phyloP scores from a whole-genome alignment of 2,888 invertebrate species.

The Spisula solida region DNA sequence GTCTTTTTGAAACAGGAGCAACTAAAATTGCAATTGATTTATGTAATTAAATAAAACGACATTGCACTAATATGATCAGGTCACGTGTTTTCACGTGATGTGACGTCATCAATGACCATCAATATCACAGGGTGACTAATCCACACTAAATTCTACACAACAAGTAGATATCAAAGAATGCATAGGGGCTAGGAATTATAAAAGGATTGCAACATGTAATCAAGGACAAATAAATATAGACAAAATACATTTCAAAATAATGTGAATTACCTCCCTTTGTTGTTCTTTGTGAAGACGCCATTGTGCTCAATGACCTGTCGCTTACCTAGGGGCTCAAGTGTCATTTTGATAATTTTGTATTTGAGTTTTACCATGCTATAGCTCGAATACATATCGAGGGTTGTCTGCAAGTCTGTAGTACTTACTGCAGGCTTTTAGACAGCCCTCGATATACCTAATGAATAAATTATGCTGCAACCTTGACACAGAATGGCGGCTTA shows the following conservation, averaged over 20 bases:
- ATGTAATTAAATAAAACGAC: not conserved
- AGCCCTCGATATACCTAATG: too few relatives aligned
- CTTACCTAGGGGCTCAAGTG: too few relatives aligned
- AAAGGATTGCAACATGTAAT: not conserved
- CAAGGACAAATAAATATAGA: not conserved
- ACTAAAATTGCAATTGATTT: not conserved
- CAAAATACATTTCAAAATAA: not conserved
- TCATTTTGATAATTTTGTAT: too few relatives aligned
- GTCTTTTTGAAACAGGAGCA: not conserved
- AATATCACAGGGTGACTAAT: conserved; percentile 26
- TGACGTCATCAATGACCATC: not conserved
- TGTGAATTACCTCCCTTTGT: not conserved
- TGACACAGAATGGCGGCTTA: too few relatives aligned
- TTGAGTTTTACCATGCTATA: too few relatives aligned
- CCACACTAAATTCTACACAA: not conserved
- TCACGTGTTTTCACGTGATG: not conserved
- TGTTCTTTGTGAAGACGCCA: not conserved
- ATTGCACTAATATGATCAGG: not conserved
- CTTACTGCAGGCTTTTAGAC: too few relatives aligned
- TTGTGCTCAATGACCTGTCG: not conserved
- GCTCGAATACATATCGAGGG: too few relatives aligned
- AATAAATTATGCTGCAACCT: too few relatives aligned
- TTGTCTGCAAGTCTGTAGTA: too few relatives aligned
- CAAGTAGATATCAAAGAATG: conserved; percentile 5
- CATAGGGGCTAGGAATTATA: not conserved